phyloP scores from a whole-genome alignment of 2,888 invertebrate species.

The Heliconius cydno region DNA sequence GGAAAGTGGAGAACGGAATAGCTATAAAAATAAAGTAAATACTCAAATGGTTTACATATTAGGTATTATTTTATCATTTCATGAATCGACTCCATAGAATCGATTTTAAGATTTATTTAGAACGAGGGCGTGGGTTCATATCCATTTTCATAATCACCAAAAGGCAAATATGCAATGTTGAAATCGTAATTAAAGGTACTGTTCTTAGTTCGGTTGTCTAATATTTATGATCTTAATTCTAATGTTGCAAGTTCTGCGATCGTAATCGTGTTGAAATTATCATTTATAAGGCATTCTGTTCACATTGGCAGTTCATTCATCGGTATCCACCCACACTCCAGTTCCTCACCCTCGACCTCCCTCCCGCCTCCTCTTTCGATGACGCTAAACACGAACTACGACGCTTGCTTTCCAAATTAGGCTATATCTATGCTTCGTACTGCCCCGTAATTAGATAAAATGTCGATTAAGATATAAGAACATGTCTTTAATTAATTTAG shows the following conservation, averaged over 20 bases:
- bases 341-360: slow-evolving; percentile 47
- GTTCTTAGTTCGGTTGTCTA: slow-evolving; percentile 2
- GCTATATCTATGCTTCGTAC: slow-evolving; percentile 21
- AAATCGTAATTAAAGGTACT: background rate
- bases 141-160: background rate
- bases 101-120: background rate
- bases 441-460: slow-evolving; percentile 30
- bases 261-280: slow-evolving; percentile 51
- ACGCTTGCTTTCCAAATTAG: slow-evolving; percentile 21
- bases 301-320: slow-evolving; percentile 62
- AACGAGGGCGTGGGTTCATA: background rate
- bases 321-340: slow-evolving; percentile 48
- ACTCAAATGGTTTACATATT: background rate
- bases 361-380: slow-evolving; percentile 30
- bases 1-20: too few relatives aligned
- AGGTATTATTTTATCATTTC: background rate
- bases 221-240: slow-evolving; percentile 39
- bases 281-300: slow-evolving; percentile 43
- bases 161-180: background rate
- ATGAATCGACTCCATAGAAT: background rate
- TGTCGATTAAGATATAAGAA: slow-evolving; percentile 14
- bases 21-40: too few relatives aligned
- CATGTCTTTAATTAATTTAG: slow-evolving; percentile 22
- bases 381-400: slow-evolving; percentile 32
- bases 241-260: slow-evolving; percentile 52